Evolutionary conservation across 2,888 invertebrate genomes (phyloP), one percentile per base, ranked within the genome.

Genomic region (Acheta domesticus): DNA sequence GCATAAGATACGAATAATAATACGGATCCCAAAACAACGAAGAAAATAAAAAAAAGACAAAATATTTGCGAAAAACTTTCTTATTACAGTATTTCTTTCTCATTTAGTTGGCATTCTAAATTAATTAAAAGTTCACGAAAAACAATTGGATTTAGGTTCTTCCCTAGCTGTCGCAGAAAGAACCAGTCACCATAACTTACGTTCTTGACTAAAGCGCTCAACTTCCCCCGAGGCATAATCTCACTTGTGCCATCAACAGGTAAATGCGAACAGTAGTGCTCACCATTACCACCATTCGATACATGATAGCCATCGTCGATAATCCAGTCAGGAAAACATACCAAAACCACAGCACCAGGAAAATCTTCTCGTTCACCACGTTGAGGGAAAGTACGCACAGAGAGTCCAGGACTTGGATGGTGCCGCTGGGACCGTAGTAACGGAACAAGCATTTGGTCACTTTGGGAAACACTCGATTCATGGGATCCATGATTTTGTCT

Each of bases 281-380:
- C 50, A 85, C 80, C 21, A 86, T 83, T 82, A 78, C 78, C 14
- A 78, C 79, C 16, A 84, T 74, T 36, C 87, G 85, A 84, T 86
- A 87, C 11, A 86, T 80, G 62, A 87, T 83, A 19, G 84, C 83
- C n/a, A 86, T 82, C 49, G 85, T 85, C 48, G 85, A 85, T 78
- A 86, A 82, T 11, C 86, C 83, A 36, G 86, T 84, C 79, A 87
- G 83, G 74, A 86, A 82, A 80, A 86, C 85, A 82, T 87, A 87
- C 84, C 84, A 62, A n/a, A 62, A 62, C 62, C 62, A 62, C 16
- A 62, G 62, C 62, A 62, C 62, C 5, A 62, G 16, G 62, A 62
- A 62, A n/a, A 94, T 90, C 85, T 94, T 95, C 84, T 94, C 94
- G 84, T 95, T 94, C 75, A 95, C 90, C 82, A 93, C 91, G 84